Evolutionary conservation across 2,888 invertebrate species (phyloP), one percentile per base, ranked within the genome.

Genomic region (Aleiodes leptofemur): DNA sequence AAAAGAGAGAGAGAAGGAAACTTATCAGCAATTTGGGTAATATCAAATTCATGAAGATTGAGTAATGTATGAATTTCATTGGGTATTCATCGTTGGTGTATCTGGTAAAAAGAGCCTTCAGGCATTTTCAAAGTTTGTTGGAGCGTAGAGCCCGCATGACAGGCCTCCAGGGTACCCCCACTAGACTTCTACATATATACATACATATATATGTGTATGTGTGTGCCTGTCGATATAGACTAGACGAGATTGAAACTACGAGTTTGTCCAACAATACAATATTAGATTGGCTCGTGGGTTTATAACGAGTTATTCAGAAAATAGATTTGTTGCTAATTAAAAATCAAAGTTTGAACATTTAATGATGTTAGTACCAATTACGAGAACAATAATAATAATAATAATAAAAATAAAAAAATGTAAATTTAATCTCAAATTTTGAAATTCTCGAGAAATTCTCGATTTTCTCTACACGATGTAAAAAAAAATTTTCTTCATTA

Each of bases 71-170:
- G 61, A 61, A 64, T 43, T 64, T 64, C 43, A 64, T 64, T 43
- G 48, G 7, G 48, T 43, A 64, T 64, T 64, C 16, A 64, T 48
- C 43, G 64, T 43, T 43, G 43, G 43, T 64, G 48, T 64, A 64
- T 23, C 48, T 23, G 64, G 23, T 16, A 43, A 9, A 16, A 43
- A 64, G 16, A 14, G 64, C 64, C 64, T 48, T 14, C 11, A 64
- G 64, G 48, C 29, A 64, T 64, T 64, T 64, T 16, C 64, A 64
- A 64, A 64, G 64, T 64, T 64, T 64, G 48, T 29, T 13, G 43
- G 23, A 48, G 64, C 64, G 8, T 16, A 64, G 16, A 64, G 16
- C 16, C 64, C 43, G 48, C 8, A 64, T 16, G 64, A 64, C 64
- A 64, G 43, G 48, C 43, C 64, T 48, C 16, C 64, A 64, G 64